phyloP scores from a whole-genome alignment of 2,113 vertebrate genomes.

The Semicossyphus pulcher region DNA sequence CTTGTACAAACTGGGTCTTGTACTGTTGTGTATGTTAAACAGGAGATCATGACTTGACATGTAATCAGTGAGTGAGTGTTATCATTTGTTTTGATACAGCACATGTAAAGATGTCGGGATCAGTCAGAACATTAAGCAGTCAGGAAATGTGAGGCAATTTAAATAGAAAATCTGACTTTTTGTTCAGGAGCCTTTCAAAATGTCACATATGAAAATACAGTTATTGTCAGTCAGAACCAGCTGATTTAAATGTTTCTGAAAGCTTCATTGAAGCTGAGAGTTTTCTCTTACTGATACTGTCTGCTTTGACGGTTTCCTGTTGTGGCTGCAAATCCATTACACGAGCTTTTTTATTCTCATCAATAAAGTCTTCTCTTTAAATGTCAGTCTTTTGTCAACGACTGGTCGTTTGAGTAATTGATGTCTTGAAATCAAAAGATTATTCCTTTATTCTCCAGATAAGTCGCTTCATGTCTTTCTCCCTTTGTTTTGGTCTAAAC shows the following conservation, averaged over 20 bases:
- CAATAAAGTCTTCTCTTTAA: neutral
- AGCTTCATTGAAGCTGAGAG: too few relatives aligned
- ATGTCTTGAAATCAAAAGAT: slow-evolving; percentile 8
- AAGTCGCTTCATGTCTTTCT: neutral
- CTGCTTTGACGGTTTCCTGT: neutral
- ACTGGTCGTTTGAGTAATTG: neutral
- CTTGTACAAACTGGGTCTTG: too few relatives aligned
- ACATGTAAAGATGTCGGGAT: neutral
- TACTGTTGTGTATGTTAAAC: too few relatives aligned
- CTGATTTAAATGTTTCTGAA: too few relatives aligned
- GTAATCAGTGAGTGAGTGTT: too few relatives aligned
- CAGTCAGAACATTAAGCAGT: too few relatives aligned
- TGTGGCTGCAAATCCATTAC: neutral
- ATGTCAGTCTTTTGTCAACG: slow-evolving; percentile 8
- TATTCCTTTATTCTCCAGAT: neutral
- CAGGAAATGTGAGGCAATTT: neutral
- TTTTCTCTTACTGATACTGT: neutral
- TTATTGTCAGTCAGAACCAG: too few relatives aligned
- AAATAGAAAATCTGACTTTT: too few relatives aligned
- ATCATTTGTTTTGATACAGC: neutral
- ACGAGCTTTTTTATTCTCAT: neutral
- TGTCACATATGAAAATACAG: too few relatives aligned
- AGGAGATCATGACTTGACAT: too few relatives aligned
- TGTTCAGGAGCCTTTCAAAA: too few relatives aligned
- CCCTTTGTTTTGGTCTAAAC: slow-evolving; percentile 4